Conservation (phyloP, 2,888 invertebrate species). For the Hirtodrosophila histrioides region DNA sequence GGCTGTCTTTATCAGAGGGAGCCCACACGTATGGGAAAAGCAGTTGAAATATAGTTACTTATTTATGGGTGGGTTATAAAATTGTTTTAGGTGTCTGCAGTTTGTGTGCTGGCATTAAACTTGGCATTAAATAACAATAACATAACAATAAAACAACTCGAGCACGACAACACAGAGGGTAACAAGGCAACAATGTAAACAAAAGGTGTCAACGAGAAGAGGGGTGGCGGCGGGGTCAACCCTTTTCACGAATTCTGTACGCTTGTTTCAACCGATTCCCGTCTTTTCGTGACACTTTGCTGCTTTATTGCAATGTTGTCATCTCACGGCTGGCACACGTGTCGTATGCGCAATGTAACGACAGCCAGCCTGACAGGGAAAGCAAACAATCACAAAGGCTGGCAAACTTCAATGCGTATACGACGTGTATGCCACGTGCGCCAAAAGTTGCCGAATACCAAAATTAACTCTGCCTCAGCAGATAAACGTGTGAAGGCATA, state of each 20-base stretch:
- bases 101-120: slow-evolving; percentile 67
- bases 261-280: slow-evolving; percentile 33
- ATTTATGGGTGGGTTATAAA: slow-evolving; percentile 71
- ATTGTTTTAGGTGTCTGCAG: slow-evolving; percentile 69
- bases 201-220: slow-evolving; percentile 4
- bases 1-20: slow-evolving; percentile 52
- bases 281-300: slow-evolving; percentile 49
- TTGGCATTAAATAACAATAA: slow-evolving; percentile 78
- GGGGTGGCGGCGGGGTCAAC: slow-evolving; percentile 28
- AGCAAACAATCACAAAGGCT: slow-evolving; percentile 40
- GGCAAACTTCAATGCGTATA: slow-evolving; percentile 52
- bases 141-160: slow-evolving; percentile 68
- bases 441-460: slow-evolving; percentile 1
- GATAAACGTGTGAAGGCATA: too few species aligned
- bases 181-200: slow-evolving; percentile 26
- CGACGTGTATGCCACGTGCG: slow-evolving; percentile 24
- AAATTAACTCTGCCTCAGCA: background rate
- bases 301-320: slow-evolving; percentile 57
- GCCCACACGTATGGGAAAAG: slow-evolving; percentile 54
- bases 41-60: slow-evolving; percentile 45
- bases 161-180: slow-evolving; percentile 41
- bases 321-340: slow-evolving; percentile 56
- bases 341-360: slow-evolving; percentile 52
- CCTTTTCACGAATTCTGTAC: slow-evolving; percentile 48
- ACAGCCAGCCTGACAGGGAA: slow-evolving; percentile 15